These are phyloP conservation scores for Xiphophorus birchmanni DNA, from an alignment of 2,797 vertebrate genomes.

Conservation along the genomic window DNA sequence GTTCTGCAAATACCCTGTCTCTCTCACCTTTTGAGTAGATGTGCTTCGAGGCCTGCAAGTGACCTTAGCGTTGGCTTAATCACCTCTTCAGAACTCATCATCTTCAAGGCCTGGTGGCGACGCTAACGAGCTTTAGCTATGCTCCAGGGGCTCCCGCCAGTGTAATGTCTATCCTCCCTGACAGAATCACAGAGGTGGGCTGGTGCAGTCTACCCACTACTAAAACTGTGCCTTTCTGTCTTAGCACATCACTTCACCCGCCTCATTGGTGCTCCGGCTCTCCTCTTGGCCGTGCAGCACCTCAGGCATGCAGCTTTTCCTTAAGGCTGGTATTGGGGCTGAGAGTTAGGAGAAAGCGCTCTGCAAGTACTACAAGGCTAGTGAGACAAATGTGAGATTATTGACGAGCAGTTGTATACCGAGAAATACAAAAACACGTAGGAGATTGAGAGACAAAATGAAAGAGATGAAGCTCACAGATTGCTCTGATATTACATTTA, in stretches of 20 bases:
- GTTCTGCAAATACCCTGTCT: conserved; percentile 48
- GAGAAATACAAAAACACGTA: conserved; percentile 38
- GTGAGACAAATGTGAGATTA: conserved; percentile 62
- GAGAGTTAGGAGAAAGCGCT: conserved; percentile 52
- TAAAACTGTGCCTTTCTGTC: conserved; percentile 63
- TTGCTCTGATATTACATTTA: conserved; percentile 72
- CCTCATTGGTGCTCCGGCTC: conserved; percentile 53
- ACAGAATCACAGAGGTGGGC: conserved; percentile 64
- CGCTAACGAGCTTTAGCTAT: conserved; percentile 66
- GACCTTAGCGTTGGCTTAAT: conserved; percentile 67
- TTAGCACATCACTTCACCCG: conserved; percentile 69
- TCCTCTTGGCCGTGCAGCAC: conserved; percentile 44
- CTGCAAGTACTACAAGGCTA: conserved; percentile 59
- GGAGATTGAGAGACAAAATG: conserved; percentile 66
- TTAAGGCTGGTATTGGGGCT: conserved; percentile 64
- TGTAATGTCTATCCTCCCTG: conserved; percentile 51
- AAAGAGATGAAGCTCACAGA: conserved; percentile 70
- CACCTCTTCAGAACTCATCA: conserved; percentile 75
- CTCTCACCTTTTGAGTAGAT: conserved; percentile 50
- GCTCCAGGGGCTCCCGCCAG: conserved; percentile 52
- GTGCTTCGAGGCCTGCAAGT: conserved; percentile 53
- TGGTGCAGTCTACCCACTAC: conserved; percentile 49
- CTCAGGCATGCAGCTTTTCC: conserved; percentile 66
- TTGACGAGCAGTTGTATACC: conserved; percentile 53
- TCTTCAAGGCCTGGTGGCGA: conserved; percentile 73